Conservation (phyloP, 2,113 vertebrate species). For the Butorides virescens region DNA sequence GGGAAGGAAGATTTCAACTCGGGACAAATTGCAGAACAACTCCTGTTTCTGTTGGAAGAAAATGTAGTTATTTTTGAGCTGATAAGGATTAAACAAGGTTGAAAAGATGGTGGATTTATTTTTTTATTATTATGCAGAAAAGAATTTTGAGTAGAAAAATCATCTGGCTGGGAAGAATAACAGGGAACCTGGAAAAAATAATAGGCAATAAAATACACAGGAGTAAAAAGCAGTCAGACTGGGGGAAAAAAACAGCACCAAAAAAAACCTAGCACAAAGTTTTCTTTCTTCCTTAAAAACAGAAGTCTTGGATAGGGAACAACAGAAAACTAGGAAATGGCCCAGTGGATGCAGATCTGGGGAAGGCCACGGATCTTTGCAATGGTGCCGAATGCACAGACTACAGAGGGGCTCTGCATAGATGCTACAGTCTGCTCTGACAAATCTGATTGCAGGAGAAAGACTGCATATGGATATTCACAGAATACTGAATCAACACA, state of each 20-base stretch:
- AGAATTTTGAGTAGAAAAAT: background rate
- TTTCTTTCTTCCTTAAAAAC: background rate
- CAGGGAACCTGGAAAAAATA: background rate
- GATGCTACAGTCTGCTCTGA: background rate
- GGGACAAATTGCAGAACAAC: background rate
- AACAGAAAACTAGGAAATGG: background rate
- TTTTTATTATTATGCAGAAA: background rate
- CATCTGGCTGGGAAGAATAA: background rate
- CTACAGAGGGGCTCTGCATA: background rate
- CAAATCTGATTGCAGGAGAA: background rate
- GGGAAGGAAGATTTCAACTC: background rate
- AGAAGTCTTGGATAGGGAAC: background rate
- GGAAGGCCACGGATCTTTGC: background rate
- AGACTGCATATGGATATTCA: background rate
- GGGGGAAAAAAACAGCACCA: accelerated
- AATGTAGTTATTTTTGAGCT: background rate
- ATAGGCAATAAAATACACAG: background rate
- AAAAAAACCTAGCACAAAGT: background rate
- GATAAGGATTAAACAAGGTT: background rate
- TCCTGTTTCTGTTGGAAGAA: background rate
- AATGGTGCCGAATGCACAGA: background rate
- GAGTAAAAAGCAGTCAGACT: background rate
- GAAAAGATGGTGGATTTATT: background rate
- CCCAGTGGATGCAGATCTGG: background rate
- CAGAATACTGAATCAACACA: background rate